phyloP scores from a whole-genome alignment of 2,113 vertebrate species.

The Eretmodus cyanostictus region DNA sequence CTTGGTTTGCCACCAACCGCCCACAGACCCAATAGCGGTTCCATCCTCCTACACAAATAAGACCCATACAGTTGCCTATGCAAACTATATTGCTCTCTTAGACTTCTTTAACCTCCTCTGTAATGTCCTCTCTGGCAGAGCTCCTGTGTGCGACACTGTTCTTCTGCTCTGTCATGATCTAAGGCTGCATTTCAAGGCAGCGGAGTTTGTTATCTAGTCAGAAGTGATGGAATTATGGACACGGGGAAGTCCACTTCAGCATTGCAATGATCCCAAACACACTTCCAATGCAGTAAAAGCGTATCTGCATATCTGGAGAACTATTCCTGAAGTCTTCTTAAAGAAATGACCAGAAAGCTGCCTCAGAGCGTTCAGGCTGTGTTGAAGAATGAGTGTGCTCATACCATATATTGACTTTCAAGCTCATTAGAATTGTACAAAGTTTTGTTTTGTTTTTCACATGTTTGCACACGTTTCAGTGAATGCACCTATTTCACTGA shows the following conservation, averaged over 20 bases:
- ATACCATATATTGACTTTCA: not conserved
- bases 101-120: not conserved
- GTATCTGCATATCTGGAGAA: fast-evolving
- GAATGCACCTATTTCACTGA: not conserved
- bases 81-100: not conserved
- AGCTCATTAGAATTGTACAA: not conserved
- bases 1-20: not conserved
- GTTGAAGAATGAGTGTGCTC: fast-evolving
- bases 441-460: not conserved
- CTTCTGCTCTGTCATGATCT: not conserved
- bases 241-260: not conserved
- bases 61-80: not conserved
- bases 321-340: not conserved
- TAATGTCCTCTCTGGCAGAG: not conserved
- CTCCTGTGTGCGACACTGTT: not conserved
- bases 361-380: not conserved
- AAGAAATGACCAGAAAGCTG: not conserved
- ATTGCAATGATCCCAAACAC: not conserved
- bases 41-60: too few species aligned
- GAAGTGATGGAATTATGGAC: not conserved
- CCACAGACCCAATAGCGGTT: not conserved
- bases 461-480: not conserved
- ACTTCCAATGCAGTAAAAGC: not conserved
- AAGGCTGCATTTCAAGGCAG: not conserved
- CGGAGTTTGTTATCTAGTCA: not conserved